Percentiles rank a stretch among this genome's conserved stretches.
Conservation (phyloP, 2,888 invertebrate genomes). For the Malachius bipustulatus region DNA sequence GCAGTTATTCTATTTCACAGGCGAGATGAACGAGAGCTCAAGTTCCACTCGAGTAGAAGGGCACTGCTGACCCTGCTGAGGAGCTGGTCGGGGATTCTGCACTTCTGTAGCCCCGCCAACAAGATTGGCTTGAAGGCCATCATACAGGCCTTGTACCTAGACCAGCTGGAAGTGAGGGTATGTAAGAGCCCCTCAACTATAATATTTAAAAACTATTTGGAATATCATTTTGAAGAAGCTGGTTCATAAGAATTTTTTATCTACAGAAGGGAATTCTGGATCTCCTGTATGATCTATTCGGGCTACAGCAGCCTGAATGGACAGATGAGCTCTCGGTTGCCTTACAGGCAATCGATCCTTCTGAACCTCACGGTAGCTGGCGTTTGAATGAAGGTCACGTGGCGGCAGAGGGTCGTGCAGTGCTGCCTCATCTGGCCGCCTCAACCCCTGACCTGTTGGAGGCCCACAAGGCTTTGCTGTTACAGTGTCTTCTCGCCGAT, state of each 20-base stretch:
- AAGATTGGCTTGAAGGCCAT: conserved; percentile 65
- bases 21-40: conserved; percentile 66
- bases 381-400: conserved; percentile 86
- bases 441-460: conserved; percentile 82
- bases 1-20: conserved; percentile 6
- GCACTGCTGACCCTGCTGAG: conserved; percentile 74
- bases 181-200: too few relatives aligned
- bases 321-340: conserved; percentile 86
- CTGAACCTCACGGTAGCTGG: conserved; percentile 76
- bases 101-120: conserved; percentile 71
- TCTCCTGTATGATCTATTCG: conserved; percentile 79
- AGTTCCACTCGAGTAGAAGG: conserved; percentile 74
- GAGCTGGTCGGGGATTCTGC: conserved; percentile 84
- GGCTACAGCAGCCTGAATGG: conserved; percentile 81
- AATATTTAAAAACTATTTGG: too few relatives aligned
- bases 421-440: conserved; percentile 76
- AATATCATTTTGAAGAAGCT: too few relatives aligned
- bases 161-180: conserved; percentile 81
- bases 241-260: too few relatives aligned
- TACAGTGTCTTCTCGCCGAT: conserved; percentile 78
- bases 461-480: conserved; percentile 77
- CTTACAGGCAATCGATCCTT: conserved; percentile 77
- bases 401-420: conserved; percentile 77
- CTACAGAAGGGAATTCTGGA: conserved; percentile 83
- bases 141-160: conserved; percentile 70